A percentile compares a stretch with the other conserved stretches of the same genome.
Conservation (phyloP, 2,797 vertebrate genomes). For the Hypotaenidia philippensis region DNA sequence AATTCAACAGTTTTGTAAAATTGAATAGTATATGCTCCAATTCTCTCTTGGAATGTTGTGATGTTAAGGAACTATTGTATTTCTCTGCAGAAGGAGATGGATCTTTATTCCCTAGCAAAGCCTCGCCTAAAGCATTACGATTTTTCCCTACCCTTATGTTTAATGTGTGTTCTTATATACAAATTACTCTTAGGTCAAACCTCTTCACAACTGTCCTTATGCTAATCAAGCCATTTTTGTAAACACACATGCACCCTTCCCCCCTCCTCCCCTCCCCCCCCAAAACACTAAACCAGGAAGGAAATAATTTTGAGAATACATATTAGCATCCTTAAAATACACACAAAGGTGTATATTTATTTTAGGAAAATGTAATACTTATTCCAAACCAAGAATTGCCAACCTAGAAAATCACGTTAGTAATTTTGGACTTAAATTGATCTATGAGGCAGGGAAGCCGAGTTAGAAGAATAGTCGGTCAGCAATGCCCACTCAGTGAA, state of each 20-base stretch:
- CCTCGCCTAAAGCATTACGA: constrained; percentile 19
- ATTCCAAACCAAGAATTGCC: background rate
- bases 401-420: background rate
- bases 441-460: background rate
- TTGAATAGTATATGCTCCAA: constrained; percentile 63
- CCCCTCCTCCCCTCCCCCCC: no score
- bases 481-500: background rate
- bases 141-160: constrained; percentile 40
- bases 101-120: constrained; percentile 43
- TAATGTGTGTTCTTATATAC: constrained; percentile 13
- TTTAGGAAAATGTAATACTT: background rate
- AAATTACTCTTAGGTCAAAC: background rate
- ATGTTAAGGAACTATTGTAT: constrained; percentile 34
- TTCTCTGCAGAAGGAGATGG: constrained; percentile 49
- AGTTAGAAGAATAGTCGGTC: background rate
- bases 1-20: constrained; percentile 71
- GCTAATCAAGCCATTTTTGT: background rate
- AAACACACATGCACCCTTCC: background rate
- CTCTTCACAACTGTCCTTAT: background rate
- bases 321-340: background rate
- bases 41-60: constrained; percentile 60
- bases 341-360: background rate
- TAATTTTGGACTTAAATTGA: background rate
- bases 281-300: background rate
- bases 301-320: background rate